A percentile compares a stretch with the other conserved stretches of the same genome.
phyloP scores from a whole-genome alignment of 2,888 invertebrate genomes.

The Cephus sareptanus region DNA sequence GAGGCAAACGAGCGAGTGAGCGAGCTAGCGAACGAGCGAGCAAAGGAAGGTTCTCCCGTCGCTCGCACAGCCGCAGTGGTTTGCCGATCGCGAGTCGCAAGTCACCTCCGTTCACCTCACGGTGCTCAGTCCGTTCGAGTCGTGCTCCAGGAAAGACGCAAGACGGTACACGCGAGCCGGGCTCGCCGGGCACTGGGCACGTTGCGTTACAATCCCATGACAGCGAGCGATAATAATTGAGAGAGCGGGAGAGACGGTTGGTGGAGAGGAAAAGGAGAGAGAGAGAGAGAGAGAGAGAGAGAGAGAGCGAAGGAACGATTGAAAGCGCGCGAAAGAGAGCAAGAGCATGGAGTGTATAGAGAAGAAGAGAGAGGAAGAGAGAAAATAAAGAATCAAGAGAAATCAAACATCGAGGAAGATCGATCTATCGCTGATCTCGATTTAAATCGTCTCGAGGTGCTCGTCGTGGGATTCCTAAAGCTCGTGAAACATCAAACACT shows the following conservation, averaged over 20 bases:
- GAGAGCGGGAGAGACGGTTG: slow-evolving; percentile 18
- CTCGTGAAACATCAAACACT: neutral
- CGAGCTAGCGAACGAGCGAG: neutral
- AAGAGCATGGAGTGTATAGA: neutral
- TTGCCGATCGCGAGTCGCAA: slow-evolving; percentile 54
- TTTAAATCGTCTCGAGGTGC: neutral
- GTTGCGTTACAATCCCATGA: slow-evolving; percentile 5
- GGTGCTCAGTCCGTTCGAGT: slow-evolving; percentile 54
- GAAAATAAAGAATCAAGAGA: neutral
- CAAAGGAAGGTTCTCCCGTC: slow-evolving; percentile 23
- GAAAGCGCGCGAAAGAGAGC: slow-evolving; percentile 3
- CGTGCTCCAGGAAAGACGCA: slow-evolving; percentile 52
- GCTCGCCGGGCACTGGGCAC: slow-evolving; percentile 32
- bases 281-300: slow-evolving; percentile 17
- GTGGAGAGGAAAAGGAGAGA: slow-evolving; percentile 13
- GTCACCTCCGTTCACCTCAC: slow-evolving; percentile 63
- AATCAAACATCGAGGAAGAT: neutral
- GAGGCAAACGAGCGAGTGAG: neutral
- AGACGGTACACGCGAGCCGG: slow-evolving; percentile 35
- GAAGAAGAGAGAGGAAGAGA: slow-evolving; percentile 17
- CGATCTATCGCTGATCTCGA: neutral
- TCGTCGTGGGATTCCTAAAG: neutral
- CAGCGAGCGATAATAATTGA: slow-evolving; percentile 8
- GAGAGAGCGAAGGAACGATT: slow-evolving; percentile 15
- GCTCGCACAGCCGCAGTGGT: slow-evolving; percentile 39